These are phyloP conservation scores for Urocyon cinereoargenteus DNA, from an alignment of 2,797 vertebrate genomes.

Conservation along the genomic window DNA sequence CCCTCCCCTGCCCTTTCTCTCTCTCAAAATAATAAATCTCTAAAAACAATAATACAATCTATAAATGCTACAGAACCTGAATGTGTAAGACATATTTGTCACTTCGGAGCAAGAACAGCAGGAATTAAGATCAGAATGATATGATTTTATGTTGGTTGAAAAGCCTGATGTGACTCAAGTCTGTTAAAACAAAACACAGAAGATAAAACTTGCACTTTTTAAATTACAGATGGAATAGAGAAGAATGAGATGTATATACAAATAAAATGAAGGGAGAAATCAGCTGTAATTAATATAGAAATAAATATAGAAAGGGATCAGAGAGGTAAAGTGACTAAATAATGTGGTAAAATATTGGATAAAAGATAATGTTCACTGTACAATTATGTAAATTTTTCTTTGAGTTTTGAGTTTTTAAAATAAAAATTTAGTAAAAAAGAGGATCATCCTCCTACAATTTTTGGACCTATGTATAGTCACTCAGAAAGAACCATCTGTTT, in stretches of 20 bases:
- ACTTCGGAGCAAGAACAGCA: background rate
- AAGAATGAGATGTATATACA: background rate
- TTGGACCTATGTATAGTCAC: background rate
- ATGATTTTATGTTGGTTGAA: background rate
- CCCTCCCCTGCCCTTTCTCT: background rate
- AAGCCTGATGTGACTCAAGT: background rate
- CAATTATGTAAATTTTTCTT: background rate
- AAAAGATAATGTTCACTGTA: background rate
- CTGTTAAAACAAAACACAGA: background rate
- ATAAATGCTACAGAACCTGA: background rate
- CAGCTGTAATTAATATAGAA: background rate
- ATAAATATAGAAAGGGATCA: background rate
- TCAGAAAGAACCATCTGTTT: background rate
- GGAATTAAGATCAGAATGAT: background rate
- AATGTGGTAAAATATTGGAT: background rate
- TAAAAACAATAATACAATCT: background rate
- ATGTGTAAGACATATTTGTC: background rate
- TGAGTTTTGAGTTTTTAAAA: background rate
- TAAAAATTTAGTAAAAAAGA: background rate
- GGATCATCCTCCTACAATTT: background rate
- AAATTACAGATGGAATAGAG: background rate
- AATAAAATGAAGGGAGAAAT: background rate
- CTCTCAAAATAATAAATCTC: background rate
- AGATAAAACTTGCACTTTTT: background rate
- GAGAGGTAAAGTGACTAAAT: background rate